Evolutionary conservation across 2,113 vertebrate species (phyloP).

Genomic region (Malurus melanocephalus): DNA sequence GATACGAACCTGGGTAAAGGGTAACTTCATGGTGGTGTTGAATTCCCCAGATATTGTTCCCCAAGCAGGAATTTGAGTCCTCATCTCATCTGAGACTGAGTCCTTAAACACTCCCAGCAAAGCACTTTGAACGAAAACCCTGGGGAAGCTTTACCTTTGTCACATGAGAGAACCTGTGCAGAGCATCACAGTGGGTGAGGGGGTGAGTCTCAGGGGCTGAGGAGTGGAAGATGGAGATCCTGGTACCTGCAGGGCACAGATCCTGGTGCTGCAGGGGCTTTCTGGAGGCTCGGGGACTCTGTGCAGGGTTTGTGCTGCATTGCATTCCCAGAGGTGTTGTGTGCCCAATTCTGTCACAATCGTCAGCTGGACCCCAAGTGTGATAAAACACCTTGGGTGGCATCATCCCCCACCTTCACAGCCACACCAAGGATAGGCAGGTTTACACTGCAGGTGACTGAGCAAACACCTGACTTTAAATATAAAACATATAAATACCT

Average conservation of each 20-base stretch:
- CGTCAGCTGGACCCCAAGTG: neutral
- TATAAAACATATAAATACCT: neutral
- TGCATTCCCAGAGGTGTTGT: neutral
- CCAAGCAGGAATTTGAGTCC: neutral
- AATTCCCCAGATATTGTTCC: neutral
- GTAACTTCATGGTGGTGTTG: neutral
- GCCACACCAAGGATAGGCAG: neutral
- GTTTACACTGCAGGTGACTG: neutral
- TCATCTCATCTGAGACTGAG: neutral
- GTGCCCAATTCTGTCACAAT: neutral
- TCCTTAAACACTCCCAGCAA: neutral
- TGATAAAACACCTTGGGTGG: neutral
- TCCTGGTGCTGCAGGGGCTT: neutral
- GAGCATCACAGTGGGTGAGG: neutral
- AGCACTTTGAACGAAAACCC: neutral
- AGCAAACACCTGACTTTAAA: neutral
- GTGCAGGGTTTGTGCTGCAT: neutral
- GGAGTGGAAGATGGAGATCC: neutral
- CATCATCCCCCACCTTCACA: neutral
- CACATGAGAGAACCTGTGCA: neutral
- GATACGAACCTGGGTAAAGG: neutral
- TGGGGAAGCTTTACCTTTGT: neutral
- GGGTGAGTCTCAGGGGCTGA: neutral
- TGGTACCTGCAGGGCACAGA: rapidly evolving
- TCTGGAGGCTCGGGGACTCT: neutral